Conservation (phyloP, 1,140 invertebrate species). For the Drosophila insularis region DNA sequence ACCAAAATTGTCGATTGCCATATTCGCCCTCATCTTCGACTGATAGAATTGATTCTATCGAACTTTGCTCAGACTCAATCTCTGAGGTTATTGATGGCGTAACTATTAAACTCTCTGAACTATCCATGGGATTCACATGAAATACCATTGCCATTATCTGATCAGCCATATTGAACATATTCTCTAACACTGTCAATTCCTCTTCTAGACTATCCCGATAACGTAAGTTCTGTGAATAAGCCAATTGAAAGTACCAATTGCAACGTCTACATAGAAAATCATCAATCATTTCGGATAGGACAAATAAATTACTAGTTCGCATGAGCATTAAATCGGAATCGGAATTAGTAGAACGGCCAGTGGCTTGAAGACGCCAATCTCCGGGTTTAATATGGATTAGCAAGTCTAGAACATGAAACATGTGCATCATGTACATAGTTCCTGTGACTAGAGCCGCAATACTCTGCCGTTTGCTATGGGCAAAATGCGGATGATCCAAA, state of each 20-base stretch:
- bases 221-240: slow-evolving; percentile 22
- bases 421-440: slow-evolving; percentile 53
- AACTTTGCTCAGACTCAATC: not conserved
- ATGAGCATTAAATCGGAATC: not conserved
- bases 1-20: too few relatives aligned
- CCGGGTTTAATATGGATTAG: slow-evolving; percentile 34
- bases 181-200: not conserved
- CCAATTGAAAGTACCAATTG: slow-evolving; percentile 15
- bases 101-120: slow-evolving; percentile 32
- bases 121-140: not conserved
- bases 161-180: not conserved
- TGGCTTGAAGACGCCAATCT: slow-evolving; percentile 21
- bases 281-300: slow-evolving; percentile 33
- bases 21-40: slow-evolving; percentile 5
- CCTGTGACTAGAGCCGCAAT: slow-evolving; percentile 43
- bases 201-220: slow-evolving; percentile 5
- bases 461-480: slow-evolving; percentile 44
- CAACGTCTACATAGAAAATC: slow-evolving; percentile 24
- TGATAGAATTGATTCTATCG: not conserved
- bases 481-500: slow-evolving; percentile 35
- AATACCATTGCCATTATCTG: not conserved
- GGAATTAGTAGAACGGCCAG: not conserved
- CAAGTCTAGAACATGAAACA: slow-evolving; percentile 36
- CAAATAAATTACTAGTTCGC: slow-evolving; percentile 31
- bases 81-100: slow-evolving; percentile 33